Evolutionary conservation across 2,888 invertebrate species (phyloP).

Genomic region (Spisula subtruncata): DNA sequence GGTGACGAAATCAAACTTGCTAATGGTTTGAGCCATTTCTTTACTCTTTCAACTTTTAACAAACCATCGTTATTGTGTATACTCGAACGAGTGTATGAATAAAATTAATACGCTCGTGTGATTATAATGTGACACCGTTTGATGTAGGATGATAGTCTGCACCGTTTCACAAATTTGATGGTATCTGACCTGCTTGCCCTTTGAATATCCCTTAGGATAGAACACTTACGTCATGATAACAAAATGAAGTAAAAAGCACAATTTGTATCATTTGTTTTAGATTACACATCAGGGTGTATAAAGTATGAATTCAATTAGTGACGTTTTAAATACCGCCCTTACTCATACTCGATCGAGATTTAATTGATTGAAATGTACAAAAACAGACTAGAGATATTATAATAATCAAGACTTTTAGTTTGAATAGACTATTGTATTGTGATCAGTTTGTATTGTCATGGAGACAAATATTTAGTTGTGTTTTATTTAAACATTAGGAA

Average conservation of each 20-base stretch:
- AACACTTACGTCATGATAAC: conserved; percentile 17
- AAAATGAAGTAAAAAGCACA: not conserved
- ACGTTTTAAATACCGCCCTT: not conserved
- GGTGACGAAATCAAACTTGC: not conserved
- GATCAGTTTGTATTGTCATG: not conserved
- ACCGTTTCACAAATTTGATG: conserved; percentile 23
- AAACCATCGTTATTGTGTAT: conserved; percentile 23
- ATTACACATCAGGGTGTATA: not conserved
- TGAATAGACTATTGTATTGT: not conserved
- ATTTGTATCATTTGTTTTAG: conserved; percentile 18
- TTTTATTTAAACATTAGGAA: not conserved
- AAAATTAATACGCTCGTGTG: conserved; percentile 31
- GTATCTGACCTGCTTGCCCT: not conserved
- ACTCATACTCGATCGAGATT: not conserved
- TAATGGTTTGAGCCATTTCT: not conserved
- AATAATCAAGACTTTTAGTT: not conserved
- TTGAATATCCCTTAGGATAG: conserved; percentile 11
- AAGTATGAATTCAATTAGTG: conserved; percentile 8
- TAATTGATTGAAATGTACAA: not conserved
- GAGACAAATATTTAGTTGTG: not conserved
- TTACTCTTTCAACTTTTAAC: not conserved
- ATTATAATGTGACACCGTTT: conserved; percentile 31
- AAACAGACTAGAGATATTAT: not conserved
- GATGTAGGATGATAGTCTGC: conserved; percentile 14
- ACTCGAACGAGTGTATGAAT: conserved; percentile 26